A percentile compares a stretch with the other conserved stretches of the same genome.
These are phyloP conservation scores for Vesta saturnalis DNA, from an alignment of 2,888 invertebrate genomes.

Conservation along the genomic window DNA sequence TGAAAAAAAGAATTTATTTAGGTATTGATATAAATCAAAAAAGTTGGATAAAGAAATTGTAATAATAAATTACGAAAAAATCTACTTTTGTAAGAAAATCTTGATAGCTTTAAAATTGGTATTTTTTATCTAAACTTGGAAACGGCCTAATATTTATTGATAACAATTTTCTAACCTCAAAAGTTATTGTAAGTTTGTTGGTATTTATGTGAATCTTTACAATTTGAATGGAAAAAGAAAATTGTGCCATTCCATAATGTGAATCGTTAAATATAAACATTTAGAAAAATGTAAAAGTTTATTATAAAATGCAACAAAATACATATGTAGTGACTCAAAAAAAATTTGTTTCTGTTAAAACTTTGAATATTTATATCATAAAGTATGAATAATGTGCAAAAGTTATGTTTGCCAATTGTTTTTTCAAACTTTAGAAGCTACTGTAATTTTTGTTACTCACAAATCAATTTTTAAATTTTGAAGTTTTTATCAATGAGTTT, in stretches of 20 bases:
- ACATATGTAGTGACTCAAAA: background rate
- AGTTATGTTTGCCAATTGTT: too few relatives aligned
- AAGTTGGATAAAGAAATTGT: conserved; percentile 3
- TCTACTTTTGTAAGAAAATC: conserved; percentile 10
- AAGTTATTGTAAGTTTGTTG: background rate
- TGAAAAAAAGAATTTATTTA: conserved; percentile 7
- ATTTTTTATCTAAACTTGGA: conserved; percentile 16
- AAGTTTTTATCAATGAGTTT: too few relatives aligned
- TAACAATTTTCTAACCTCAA: conserved; percentile 9
- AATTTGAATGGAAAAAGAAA: background rate
- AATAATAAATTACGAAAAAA: background rate
- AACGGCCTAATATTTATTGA: conserved; percentile 24
- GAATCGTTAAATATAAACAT: background rate
- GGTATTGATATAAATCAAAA: conserved; percentile 1
- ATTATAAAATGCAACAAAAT: background rate
- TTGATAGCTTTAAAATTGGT: conserved; percentile 8
- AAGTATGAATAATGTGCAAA: background rate
- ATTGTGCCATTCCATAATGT: background rate
- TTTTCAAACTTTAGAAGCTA: too few relatives aligned
- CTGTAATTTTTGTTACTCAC: too few relatives aligned
- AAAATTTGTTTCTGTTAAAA: background rate
- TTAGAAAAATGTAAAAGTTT: background rate
- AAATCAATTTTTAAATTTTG: too few relatives aligned
- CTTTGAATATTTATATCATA: background rate
- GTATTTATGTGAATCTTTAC: conserved; percentile 3